Percentiles rank a stretch among this genome's conserved stretches.
phyloP scores from a whole-genome alignment of 2,888 invertebrate species.

The Boloria selene region DNA sequence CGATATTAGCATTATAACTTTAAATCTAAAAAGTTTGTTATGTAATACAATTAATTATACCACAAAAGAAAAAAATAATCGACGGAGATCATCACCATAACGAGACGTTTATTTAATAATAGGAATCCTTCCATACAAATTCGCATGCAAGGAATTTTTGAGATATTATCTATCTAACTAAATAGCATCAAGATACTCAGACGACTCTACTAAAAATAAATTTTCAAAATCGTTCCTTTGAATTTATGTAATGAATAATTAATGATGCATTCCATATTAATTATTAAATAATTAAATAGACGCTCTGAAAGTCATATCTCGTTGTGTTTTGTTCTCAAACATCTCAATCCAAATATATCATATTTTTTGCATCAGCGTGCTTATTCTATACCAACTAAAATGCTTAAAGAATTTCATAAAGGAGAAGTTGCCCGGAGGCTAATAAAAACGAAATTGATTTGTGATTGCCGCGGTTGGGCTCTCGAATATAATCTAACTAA shows the following conservation, averaged over 20 bases:
- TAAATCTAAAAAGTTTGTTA: too few relatives aligned
- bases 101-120: not conserved
- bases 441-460: slow-evolving; percentile 65
- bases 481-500: slow-evolving; percentile 34
- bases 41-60: too few relatives aligned
- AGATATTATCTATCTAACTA: slow-evolving; percentile 7
- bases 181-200: slow-evolving; percentile 12
- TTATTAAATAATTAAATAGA: slow-evolving; percentile 21
- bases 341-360: slow-evolving; percentile 22
- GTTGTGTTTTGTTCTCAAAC: slow-evolving; percentile 18
- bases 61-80: too few relatives aligned
- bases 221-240: slow-evolving; percentile 15
- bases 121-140: slow-evolving; percentile 2
- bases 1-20: too few relatives aligned
- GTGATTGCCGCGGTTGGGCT: slow-evolving; percentile 52
- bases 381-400: slow-evolving; percentile 21
- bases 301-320: slow-evolving; percentile 8
- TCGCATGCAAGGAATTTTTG: slow-evolving; percentile 2
- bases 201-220: slow-evolving; percentile 18
- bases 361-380: slow-evolving; percentile 26
- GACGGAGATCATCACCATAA: not conserved
- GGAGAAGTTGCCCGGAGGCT: slow-evolving; percentile 61
- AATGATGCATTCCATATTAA: slow-evolving; percentile 19
- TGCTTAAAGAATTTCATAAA: slow-evolving; percentile 70
- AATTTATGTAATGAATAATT: slow-evolving; percentile 22